Evolutionary conservation across 2,888 invertebrate species (phyloP), one percentile per base, ranked within the genome.

Genomic region (Callimorpha dominula): DNA sequence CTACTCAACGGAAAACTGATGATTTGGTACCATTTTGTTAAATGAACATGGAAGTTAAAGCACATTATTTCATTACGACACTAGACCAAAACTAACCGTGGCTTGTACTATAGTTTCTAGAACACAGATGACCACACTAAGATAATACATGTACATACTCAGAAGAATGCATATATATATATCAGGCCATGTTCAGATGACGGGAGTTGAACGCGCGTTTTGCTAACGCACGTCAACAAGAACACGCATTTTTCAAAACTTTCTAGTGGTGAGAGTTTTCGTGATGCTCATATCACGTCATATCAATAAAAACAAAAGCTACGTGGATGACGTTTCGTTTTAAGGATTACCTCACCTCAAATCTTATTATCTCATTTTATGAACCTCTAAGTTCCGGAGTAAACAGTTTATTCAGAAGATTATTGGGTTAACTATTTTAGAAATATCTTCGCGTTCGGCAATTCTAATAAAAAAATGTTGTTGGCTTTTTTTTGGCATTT

Each of bases 1-100:
- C 67, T 76, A 80, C 72, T 77, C 74, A 66, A 67, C 74, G 71
- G 73, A 64, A 71, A 66, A 71, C 46, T 62, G 71, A 67, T 73
- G 75, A 78, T 74, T 65, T 68, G 68, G 76, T 60, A 69, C 71
- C 79, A 77, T 80, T 79, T 69, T 78, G 74, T 80, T 81, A 81
- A 46, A 46, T 46, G 1, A 31, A 31, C 31, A 31, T 31, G 31
- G 31, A 31, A 31, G 31, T 31, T 31, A 31, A 31, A 1, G 1
- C 31, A 31, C 31, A 31, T 31, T 31, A 31, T 31, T 31, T 31
- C 31, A 31, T 31, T 1, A 31, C 31, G 31, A 31, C 31, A 31
- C 31, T 31, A 31, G 31, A 31, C 31, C 31, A 31, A 31, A 31
- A 31, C 31, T 31, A 31, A 31, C 31, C 31, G 31, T 31, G 31